These are phyloP conservation scores for Phrynosoma platyrhinos DNA, from an alignment of 2,113 vertebrate genomes.

Conservation along the genomic window DNA sequence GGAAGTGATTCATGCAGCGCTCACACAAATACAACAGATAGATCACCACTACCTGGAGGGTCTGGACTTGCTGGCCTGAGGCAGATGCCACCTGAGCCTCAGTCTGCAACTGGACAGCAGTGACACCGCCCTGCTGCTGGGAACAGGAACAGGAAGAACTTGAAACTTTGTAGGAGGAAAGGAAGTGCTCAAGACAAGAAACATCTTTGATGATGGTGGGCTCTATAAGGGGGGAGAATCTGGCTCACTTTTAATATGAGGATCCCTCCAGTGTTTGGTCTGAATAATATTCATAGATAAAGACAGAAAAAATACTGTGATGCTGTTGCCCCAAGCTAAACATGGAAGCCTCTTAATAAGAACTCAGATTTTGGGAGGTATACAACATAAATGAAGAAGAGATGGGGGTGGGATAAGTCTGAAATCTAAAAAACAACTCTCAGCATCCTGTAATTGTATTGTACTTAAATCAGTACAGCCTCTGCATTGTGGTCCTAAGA, in stretches of 20 bases:
- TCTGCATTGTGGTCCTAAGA: background rate
- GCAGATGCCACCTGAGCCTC: conserved; percentile 96
- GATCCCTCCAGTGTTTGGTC: background rate
- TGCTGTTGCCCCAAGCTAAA: background rate
- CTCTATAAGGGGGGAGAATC: background rate
- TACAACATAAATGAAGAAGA: background rate
- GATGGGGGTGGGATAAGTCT: background rate
- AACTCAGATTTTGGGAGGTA: background rate
- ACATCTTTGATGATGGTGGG: conserved; percentile 37
- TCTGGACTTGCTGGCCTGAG: conserved; percentile 99
- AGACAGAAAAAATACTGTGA: background rate
- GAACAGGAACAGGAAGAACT: conserved; percentile 88
- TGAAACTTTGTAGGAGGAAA: conserved; percentile 74
- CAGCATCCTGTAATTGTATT: background rate
- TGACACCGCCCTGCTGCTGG: conserved; percentile 97
- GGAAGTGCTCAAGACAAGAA: conserved; percentile 66
- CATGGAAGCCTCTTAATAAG: background rate
- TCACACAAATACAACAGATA: conserved; percentile 79
- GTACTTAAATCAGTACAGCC: background rate
- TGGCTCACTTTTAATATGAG: background rate
- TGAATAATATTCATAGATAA: background rate
- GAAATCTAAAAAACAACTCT: background rate
- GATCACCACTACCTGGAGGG: conserved; percentile 99
- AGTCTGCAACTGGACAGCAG: conserved; percentile 99
- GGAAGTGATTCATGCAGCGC: conserved; percentile 79